These are phyloP conservation scores for Brachyptera putata DNA, from an alignment of 2,888 invertebrate species.

Conservation along the genomic window DNA sequence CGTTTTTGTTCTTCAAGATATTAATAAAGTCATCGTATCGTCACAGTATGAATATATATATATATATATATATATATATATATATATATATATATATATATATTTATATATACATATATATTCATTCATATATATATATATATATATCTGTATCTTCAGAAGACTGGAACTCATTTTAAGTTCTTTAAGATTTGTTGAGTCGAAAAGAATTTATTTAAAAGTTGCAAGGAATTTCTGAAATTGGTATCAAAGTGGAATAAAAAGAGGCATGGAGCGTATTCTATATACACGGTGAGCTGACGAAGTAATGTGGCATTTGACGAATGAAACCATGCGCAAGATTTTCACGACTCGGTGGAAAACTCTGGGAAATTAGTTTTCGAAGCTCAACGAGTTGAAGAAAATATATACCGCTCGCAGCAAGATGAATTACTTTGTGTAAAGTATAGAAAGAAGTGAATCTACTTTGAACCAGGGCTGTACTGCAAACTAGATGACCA, in stretches of 20 bases:
- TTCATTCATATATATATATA: no score
- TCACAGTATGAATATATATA: no score
- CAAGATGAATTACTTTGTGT: no score
- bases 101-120: no score
- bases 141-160: no score
- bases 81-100: no score
- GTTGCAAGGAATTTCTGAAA: slow-evolving; percentile 9
- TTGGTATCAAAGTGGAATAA: neutral
- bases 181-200: slow-evolving; percentile 13
- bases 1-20: no score
- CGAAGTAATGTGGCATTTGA: neutral
- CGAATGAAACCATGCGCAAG: slow-evolving; percentile 7
- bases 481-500: no score
- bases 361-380: slow-evolving; percentile 1
- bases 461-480: no score
- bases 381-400: neutral
- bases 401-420: no score
- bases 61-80: neutral
- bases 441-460: no score
- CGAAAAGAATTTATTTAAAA: slow-evolving; percentile 18
- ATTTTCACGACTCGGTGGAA: slow-evolving; percentile 1
- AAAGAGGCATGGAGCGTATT: neutral
- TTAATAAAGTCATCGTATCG: slow-evolving; percentile 17
- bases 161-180: slow-evolving; percentile 15
- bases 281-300: no score